phyloP scores from a whole-genome alignment of 2,113 vertebrate species.

The Cheirogaleus medius region DNA sequence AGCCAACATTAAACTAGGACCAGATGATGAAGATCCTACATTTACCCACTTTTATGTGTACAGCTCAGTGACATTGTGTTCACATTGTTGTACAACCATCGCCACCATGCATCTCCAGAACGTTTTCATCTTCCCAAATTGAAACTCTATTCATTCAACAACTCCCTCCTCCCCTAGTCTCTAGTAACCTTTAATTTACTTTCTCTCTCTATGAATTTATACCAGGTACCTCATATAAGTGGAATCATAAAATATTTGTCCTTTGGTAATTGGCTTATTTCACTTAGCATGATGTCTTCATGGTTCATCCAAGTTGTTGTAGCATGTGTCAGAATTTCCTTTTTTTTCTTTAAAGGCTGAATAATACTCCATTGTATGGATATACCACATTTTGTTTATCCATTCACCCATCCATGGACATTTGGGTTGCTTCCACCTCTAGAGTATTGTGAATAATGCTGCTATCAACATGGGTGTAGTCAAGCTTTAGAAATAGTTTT shows the following conservation, averaged over 20 bases:
- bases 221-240: neutral
- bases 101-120: neutral
- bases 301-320: neutral
- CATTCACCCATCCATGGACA: neutral
- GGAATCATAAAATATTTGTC: neutral
- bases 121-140: neutral
- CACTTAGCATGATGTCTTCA: neutral
- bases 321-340: neutral
- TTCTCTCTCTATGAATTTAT: neutral
- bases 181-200: neutral
- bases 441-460: neutral
- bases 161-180: too few relatives aligned
- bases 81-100: neutral
- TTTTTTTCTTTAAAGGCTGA: neutral
- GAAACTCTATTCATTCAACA: neutral
- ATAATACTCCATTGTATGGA: neutral
- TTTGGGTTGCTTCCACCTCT: too few relatives aligned
- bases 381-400: neutral
- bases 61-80: neutral
- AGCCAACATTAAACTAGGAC: neutral
- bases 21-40: neutral
- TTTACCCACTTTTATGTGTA: neutral
- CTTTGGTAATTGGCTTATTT: neutral
- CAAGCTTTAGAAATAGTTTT: neutral
- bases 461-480: neutral